phyloP scores from a whole-genome alignment of 1,140 invertebrate genomes.

The Brachionus plicatilis region DNA sequence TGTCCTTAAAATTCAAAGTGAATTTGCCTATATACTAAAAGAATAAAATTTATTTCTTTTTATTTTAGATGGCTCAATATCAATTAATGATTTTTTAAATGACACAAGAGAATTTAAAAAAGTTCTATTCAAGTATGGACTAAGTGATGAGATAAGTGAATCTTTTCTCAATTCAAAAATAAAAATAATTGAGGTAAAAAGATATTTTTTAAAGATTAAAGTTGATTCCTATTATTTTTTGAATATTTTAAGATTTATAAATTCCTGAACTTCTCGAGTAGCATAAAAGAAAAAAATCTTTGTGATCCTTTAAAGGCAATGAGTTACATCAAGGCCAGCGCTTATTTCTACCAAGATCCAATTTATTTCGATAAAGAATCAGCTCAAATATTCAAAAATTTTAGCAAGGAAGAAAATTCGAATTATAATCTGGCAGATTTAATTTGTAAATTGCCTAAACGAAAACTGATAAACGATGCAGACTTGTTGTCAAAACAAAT shows the following conservation, averaged over 20 bases:
- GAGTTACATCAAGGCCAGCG: conserved; percentile 3
- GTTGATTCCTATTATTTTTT: not conserved
- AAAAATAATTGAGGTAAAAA: conserved; percentile 25
- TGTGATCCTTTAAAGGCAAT: conserved; percentile 24
- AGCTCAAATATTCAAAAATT: not conserved
- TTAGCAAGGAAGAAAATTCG: not conserved
- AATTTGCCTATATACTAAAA: not conserved
- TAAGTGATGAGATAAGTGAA: not conserved
- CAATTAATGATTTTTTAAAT: conserved; percentile 34
- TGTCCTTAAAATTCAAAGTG: conserved; percentile 25
- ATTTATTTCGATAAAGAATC: not conserved
- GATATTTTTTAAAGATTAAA: not conserved
- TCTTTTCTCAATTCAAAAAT: conserved; percentile 2
- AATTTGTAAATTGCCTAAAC: conserved; percentile 25
- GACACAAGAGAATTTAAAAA: conserved; percentile 16
- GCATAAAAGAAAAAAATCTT: conserved; percentile 14
- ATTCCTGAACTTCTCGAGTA: conserved; percentile 27
- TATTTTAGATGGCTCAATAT: conserved; percentile 6
- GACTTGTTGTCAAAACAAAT: conserved; percentile 27
- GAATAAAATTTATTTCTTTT: not conserved
- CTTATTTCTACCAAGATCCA: not conserved
- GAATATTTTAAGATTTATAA: conserved; percentile 23
- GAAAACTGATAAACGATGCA: not conserved
- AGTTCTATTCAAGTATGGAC: not conserved
- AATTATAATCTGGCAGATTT: conserved; percentile 30